Evolutionary conservation across 1,140 invertebrate genomes (phyloP).

Genomic region (Hyles euphorbiae): DNA sequence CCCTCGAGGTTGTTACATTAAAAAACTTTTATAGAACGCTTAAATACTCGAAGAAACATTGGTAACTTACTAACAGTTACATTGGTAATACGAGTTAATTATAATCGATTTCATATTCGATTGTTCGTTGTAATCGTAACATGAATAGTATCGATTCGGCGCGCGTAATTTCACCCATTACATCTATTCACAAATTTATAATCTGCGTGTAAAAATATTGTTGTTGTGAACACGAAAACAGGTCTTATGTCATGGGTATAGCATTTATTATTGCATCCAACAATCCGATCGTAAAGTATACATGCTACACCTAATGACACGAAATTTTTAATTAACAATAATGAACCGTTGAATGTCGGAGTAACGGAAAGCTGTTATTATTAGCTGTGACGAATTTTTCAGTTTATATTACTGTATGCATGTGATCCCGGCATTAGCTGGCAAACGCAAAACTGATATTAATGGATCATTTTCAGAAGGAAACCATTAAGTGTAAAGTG

Average conservation of each 20-base stretch:
- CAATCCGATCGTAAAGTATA: conserved; percentile 14
- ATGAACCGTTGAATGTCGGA: conserved; percentile 47
- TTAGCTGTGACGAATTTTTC: conserved; percentile 38
- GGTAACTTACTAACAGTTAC: conserved; percentile 47
- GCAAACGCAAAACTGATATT: conserved; percentile 60
- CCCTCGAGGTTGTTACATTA: conserved; percentile 52
- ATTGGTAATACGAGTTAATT: conserved; percentile 51
- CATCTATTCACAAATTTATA: conserved; percentile 42
- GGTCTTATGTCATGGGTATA: conserved; percentile 23
- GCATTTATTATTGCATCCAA: conserved; percentile 12
- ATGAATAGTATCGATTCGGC: conserved; percentile 52
- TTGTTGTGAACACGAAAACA: not conserved
- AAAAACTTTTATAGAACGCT: conserved; percentile 57
- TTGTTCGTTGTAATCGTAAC: conserved; percentile 54
- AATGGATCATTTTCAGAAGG: conserved; percentile 52
- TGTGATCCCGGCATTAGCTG: conserved; percentile 45
- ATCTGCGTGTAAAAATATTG: conserved; percentile 36
- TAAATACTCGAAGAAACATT: conserved; percentile 46
- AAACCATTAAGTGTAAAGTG: conserved; percentile 26
- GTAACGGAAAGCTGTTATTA: conserved; percentile 32
- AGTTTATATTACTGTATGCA: conserved; percentile 20
- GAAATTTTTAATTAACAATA: conserved; percentile 53
- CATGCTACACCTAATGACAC: conserved; percentile 42
- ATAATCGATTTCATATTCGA: conserved; percentile 50
- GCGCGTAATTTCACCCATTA: conserved; percentile 54